Evolutionary conservation across 2,888 invertebrate species (phyloP), one percentile per base, ranked within the genome.

Genomic region (Hemithea aestivaria): DNA sequence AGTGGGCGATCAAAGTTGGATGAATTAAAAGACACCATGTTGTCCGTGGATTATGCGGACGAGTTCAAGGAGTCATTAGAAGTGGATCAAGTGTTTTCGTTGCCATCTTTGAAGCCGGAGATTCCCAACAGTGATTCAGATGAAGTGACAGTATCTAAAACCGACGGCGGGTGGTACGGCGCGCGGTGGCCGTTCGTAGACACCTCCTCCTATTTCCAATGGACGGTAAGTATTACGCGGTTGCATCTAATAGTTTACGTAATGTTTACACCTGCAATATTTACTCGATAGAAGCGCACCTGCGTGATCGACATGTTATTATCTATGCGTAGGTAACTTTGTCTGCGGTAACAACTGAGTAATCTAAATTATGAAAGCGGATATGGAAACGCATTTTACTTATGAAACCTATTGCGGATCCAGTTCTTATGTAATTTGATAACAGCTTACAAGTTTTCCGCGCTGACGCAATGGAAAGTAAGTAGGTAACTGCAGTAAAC

Each of bases 141-240:
- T 45, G 87, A 85, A 57, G 85, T 87, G 52, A 84, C 78, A 6
- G 78, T 83, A 26, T 69, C 78, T 22, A 83, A 82, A 48, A 66
- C 83, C 6, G 79, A 75, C 11, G 77, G 80, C 43, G 81, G 88
- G 24, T 91, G 91, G 91, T 89, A 90, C 58, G 89, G 89, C 30
- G 88, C 88, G 22, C 81, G 90, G 45, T 91, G 91, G 91, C 89
- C 91, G 7, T 91, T 90, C 62, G 89, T 90, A 27, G 90, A 91
- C 66, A 88, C 91, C 21, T 89, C 91, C 16, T 89, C 91, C 9
- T 90, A 90, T 67, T 90, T 91, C 64, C 90, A 90, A 70, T 91
- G 91, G 91, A 89, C 90, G 75, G 91, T 91, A 68, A 84, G 89
- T 80, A 58, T 43, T 49, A 51, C 56, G 51, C 57, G 56, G 43